Percentiles rank a stretch among this genome's conserved stretches.
Conservation (phyloP, 2,888 invertebrate genomes). For the Fragum fragum region DNA sequence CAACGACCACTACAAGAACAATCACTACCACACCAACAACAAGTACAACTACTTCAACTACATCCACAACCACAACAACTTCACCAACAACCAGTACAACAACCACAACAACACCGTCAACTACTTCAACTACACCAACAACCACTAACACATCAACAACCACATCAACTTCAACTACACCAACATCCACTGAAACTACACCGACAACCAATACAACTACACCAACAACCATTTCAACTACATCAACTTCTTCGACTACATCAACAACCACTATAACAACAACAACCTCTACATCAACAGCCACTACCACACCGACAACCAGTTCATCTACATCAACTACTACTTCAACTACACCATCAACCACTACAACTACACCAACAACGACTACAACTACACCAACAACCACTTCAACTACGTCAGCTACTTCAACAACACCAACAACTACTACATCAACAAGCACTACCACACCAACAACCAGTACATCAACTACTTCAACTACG, state of each 20-base stretch:
- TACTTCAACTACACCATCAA: background rate
- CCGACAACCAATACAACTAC: background rate
- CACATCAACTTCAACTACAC: background rate
- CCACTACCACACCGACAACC: background rate
- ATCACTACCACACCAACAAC: background rate
- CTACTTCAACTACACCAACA: background rate
- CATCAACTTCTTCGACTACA: background rate
- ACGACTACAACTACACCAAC: background rate
- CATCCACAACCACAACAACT: background rate
- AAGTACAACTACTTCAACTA: background rate
- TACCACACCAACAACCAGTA: background rate
- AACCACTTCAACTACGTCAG: background rate
- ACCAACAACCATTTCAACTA: background rate
- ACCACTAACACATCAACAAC: background rate
- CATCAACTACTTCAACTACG: background rate
- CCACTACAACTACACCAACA: background rate
- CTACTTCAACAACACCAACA: background rate
- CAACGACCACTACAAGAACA: background rate
- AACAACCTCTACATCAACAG: background rate
- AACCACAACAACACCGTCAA: background rate
- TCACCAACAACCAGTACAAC: background rate
- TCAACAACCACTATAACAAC: background rate
- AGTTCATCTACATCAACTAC: background rate
- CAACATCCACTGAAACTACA: background rate
- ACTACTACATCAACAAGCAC: background rate